phyloP scores from a whole-genome alignment of 1,140 invertebrate species.

The Mycetomoellerius zeteki region DNA sequence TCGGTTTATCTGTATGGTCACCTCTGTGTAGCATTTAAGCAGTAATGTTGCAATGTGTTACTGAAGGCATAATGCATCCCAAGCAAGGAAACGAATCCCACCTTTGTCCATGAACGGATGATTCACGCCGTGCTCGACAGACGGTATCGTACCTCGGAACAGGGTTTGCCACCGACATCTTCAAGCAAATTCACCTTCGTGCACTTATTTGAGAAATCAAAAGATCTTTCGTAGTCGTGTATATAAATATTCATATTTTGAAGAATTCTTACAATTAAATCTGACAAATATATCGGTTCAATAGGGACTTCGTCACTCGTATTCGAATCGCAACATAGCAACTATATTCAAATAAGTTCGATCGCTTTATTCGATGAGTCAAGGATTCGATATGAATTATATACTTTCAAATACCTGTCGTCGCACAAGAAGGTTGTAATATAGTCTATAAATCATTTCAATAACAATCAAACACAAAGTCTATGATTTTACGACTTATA shows the following conservation, averaged over 20 bases:
- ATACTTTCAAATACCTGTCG: constrained; percentile 24
- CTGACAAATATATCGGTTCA: neutral
- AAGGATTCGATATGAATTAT: constrained; percentile 9
- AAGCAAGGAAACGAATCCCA: constrained; percentile 68
- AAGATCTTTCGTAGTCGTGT: neutral
- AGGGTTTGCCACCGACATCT: constrained; percentile 26
- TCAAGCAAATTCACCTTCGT: neutral
- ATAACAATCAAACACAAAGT: neutral
- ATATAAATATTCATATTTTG: neutral
- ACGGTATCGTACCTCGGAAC: constrained; percentile 31
- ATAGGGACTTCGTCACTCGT: neutral
- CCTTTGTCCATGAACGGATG: constrained; percentile 64
- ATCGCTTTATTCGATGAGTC: constrained; percentile 29
- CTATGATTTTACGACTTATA: neutral
- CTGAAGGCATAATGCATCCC: constrained; percentile 65
- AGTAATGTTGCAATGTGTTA: constrained; percentile 65
- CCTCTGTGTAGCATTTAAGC: constrained; percentile 62
- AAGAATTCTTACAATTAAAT: neutral
- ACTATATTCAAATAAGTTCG: constrained; percentile 33
- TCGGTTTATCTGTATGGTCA: constrained; percentile 57
- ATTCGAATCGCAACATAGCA: neutral
- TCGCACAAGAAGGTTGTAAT: constrained; percentile 19
- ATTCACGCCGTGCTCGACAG: constrained; percentile 63
- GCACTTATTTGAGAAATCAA: neutral
- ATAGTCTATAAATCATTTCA: neutral